Evolutionary conservation across 2,888 invertebrate species (phyloP), one percentile per base, ranked within the genome.

Genomic region (Acronicta alni): DNA sequence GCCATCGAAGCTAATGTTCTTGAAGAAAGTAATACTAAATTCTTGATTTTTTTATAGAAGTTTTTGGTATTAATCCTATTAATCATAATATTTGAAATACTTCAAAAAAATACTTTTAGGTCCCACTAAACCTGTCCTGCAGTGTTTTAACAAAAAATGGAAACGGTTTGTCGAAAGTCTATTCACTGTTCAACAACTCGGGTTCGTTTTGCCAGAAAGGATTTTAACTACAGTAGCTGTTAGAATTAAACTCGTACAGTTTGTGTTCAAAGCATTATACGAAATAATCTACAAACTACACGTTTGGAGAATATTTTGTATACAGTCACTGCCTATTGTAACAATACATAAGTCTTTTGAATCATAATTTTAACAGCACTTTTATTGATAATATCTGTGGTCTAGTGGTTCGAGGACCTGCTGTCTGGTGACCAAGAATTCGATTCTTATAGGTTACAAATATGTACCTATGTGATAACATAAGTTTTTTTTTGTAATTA

Each of bases 101-200:
- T n/a, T n/a, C n/a, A n/a, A 12, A 12, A 64, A 30, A 60, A 43
- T 10, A 16, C 42, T 47, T 57, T 59, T 53, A 39, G 17, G 59
- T 53, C 35, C 52, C 42, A 51, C 52, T 59, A 60, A 72, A 72
- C 44, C 26, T 67, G 37, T 42, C 75, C 45, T 16, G 44, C 56
- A 72, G 59, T 61, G 56, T 45, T 63, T 60, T 54, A 55, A 72
- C 59, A 69, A 75, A 74, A 69, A 70, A 57, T 57, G 37, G 54
- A 48, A 70, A 67, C 58, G 53, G 75, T 72, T 64, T 60, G 61
- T 72, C 45, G 47, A 72, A 72, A 71, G 37, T 71, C 51, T 51
- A 46, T 53, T 56, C 45, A 37, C 48, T 41, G 41, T 67, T 62
- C 52, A 58, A 59, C 44, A 59, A 60, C 48, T 56, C 7, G 41